phyloP scores from a whole-genome alignment of 1,140 invertebrate species.

The Phenacoccus solenopsis region DNA sequence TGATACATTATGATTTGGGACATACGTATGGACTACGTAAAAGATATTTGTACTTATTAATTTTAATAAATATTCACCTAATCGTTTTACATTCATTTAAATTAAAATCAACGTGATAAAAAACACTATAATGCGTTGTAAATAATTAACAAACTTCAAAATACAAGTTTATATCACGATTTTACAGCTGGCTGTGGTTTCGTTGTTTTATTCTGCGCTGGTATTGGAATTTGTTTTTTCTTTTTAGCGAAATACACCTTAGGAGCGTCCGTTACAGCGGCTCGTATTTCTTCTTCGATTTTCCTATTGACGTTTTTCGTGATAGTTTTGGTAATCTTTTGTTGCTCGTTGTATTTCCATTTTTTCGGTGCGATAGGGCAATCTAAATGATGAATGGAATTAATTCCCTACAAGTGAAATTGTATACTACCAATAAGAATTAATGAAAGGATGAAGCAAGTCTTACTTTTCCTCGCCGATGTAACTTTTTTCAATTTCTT shows the following conservation, averaged over 20 bases:
- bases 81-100: too few species aligned
- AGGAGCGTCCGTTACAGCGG: conserved; percentile 38
- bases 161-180: too few species aligned
- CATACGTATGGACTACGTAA: too few species aligned
- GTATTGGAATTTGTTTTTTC: conserved; percentile 22
- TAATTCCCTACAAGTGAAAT: neutral
- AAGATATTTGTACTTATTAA: too few species aligned
- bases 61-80: too few species aligned
- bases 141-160: too few species aligned
- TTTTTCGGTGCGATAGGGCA: conserved; percentile 48
- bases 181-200: neutral
- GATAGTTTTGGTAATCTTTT: conserved; percentile 47
- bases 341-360: conserved; percentile 39
- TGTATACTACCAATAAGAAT: neutral
- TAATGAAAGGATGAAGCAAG: neutral
- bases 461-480: conserved; percentile 39
- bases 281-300: conserved; percentile 45
- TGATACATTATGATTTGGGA: too few species aligned
- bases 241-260: conserved; percentile 34
- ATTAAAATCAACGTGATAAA: too few species aligned
- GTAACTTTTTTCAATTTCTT: conserved; percentile 37
- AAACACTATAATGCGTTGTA: too few species aligned
- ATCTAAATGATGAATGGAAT: conserved; percentile 34
- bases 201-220: neutral
- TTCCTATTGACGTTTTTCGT: conserved; percentile 47